Base-by-base conservation (phyloP, 23 tunicate species). In the Trididemnum miniatum region DNA sequence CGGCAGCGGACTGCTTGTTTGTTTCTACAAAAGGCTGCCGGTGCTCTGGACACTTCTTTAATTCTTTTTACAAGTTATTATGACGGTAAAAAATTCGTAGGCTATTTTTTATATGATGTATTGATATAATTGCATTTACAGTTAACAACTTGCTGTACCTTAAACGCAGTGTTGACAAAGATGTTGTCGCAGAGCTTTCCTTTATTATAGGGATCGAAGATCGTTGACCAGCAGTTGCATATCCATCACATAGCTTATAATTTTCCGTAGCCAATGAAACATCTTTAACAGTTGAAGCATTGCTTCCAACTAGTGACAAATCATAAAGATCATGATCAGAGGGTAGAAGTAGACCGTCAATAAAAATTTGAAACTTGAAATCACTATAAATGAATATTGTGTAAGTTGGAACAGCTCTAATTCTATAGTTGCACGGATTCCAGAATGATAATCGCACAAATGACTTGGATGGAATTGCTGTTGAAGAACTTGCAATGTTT, bases 191-290 rank as follows among this genome's bases (percentile, higher is more conserved):
- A 44, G 54, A 44, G 15, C 54, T 44, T 44, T 44, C 54, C 15
- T 44, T 7, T 44, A 44, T 7, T 15, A 44, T 44, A 44, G 54
- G 54, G 54, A 44, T 44, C 15, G 54, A 15, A 44, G 54, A 44
- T 44, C 54, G 54, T 44, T 44, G 54, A 44, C 54, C 54, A 44
- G 54, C 54, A 44, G 54, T 44, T 44, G 54, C 54, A 44, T 44
- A 7, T 44, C 15, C 54, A 44, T 44, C 54, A 44, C 54, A 44
- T 44, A 44, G 54, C 54, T 44, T 44, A 44, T 44, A 44, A 44
- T 44, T 44, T 44, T 44, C 54, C 9, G 54, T 44, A 44, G 54
- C 54, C 54, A 44, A 44, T 44, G 15, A 44, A 44, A 44, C 9
- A 44, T 44, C 54, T 44, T 44, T 7, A 44, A 44, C 54, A 7